These are phyloP conservation scores for Amazona vittata DNA, from an alignment of 2,113 vertebrate species.

Conservation along the genomic window DNA sequence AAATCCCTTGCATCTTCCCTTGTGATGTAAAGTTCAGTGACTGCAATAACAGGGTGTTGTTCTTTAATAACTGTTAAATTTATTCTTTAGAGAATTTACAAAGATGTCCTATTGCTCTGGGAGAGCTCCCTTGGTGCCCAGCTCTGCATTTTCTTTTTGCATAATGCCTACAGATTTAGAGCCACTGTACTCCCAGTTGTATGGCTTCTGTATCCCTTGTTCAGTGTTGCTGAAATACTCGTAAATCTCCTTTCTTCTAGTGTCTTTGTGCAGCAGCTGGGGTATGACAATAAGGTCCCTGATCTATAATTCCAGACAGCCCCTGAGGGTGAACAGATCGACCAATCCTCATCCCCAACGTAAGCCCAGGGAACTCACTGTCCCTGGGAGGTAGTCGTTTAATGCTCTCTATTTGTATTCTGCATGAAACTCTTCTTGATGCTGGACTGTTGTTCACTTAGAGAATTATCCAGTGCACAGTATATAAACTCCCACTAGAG, in stretches of 20 bases:
- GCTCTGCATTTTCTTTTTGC: slow-evolving; percentile 80
- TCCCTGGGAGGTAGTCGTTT: slow-evolving; percentile 69
- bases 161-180: slow-evolving; percentile 79
- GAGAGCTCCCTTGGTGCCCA: slow-evolving; percentile 74
- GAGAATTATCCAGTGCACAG: slow-evolving; percentile 52
- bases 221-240: slow-evolving; percentile 84
- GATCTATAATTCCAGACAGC: slow-evolving; percentile 81
- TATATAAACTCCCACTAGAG: slow-evolving; percentile 73
- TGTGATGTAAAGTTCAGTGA: slow-evolving; percentile 85
- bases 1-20: slow-evolving; percentile 87
- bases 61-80: slow-evolving; percentile 93
- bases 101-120: slow-evolving; percentile 77
- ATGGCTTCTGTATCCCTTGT: slow-evolving; percentile 79
- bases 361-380: slow-evolving; percentile 60
- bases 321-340: slow-evolving; percentile 63
- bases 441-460: slow-evolving; percentile 59
- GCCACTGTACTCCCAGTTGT: slow-evolving; percentile 79
- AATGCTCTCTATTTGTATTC: slow-evolving; percentile 78
- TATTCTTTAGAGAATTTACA: slow-evolving; percentile 83
- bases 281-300: slow-evolving; percentile 84
- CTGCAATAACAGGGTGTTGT: slow-evolving; percentile 78
- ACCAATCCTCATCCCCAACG: slow-evolving; percentile 68
- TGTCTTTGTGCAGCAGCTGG: slow-evolving; percentile 85
- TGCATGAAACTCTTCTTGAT: slow-evolving; percentile 67
- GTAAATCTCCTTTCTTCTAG: slow-evolving; percentile 88